Evolutionary conservation across 2,113 vertebrate species (phyloP), one percentile per base, ranked within the genome.

Genomic region (Corvus hawaiiensis): DNA sequence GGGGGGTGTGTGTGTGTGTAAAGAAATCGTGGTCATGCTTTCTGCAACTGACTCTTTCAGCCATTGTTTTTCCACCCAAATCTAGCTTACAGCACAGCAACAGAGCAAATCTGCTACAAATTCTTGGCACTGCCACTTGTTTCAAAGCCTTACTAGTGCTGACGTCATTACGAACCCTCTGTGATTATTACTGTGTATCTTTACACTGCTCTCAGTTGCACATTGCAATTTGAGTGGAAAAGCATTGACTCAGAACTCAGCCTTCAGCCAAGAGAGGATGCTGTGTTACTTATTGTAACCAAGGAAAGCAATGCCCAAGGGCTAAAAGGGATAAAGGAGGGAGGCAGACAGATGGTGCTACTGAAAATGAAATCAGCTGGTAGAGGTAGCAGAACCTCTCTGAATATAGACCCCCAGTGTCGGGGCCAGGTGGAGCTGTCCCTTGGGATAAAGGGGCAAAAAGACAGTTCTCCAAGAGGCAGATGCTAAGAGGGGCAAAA

Each of bases 281-380:
- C 55, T 81, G 64, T 48, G 90, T 86, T 80, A 66, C 59, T 85
- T 1, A 0, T 4, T 87, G 75, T 94, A 82, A 94, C 67, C 63
- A 35, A 87, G 82, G 78, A 85, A 89, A 69, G 55, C 78, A 69
- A 6, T 68, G 30, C 87, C 55, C 7, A 35, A 55, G 46, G 74
- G 87, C 87, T 93, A 64, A 43, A 87, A 81, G 83, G 87, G 87
- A 58, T 91, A 33, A 48, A 85, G 80, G 43, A 88, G 35, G 16
- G 49, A 93, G 35, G 71, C 71, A 80, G 87, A 43, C 96, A 96
- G 94, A 96, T 97, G 91, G 94, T 91, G 58, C 46, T 32, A 43
- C 71, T 89, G 63, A 85, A 87, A 93, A 73, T 66, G 37, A 49
- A 46, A 94, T 96, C 69, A 84, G 84, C 84, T 91, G 56, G 20